A percentile compares a stretch with the other conserved stretches of the same genome.
Evolutionary conservation across 2,888 invertebrate species (phyloP).

Genomic region (Oscheius sp.): DNA sequence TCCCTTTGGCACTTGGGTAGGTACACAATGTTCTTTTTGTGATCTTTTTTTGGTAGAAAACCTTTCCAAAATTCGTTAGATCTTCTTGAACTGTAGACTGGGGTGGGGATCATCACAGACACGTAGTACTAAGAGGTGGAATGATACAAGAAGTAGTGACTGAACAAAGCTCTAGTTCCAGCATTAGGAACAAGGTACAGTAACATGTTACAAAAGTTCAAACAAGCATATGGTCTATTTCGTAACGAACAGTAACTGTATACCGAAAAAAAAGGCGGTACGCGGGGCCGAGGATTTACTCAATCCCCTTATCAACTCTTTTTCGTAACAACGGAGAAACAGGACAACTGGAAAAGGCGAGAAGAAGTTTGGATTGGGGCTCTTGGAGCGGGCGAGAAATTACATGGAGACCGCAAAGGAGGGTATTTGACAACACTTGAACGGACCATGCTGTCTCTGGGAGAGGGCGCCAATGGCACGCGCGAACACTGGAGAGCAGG

Average conservation of each 20-base stretch:
- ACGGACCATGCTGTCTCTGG: constrained; percentile 28
- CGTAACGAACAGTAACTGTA: neutral
- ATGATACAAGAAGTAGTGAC: too few relatives aligned
- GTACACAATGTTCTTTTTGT: too few relatives aligned
- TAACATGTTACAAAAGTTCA: neutral
- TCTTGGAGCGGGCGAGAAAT: constrained; percentile 29
- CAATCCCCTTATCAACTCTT: constrained; percentile 26
- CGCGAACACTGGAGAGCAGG: neutral
- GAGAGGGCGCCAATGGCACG: constrained; percentile 28
- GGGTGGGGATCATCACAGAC: neutral
- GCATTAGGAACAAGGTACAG: neutral
- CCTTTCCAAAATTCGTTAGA: neutral
- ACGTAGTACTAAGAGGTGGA: too few relatives aligned
- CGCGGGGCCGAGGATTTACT: constrained; percentile 7
- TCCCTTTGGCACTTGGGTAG: neutral
- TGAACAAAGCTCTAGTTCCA: too few relatives aligned
- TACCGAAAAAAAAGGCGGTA: neutral
- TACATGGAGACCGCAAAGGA: constrained; percentile 35
- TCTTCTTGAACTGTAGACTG: too few relatives aligned
- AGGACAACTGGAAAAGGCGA: neutral
- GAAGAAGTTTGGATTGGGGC: constrained; percentile 1
- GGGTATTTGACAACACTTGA: constrained; percentile 25
- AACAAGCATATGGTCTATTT: neutral
- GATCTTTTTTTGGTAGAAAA: neutral
- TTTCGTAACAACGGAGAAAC: constrained; percentile 1